A percentile compares a stretch with the other conserved stretches of the same genome.
These are phyloP conservation scores for Crenuchus spilurus DNA, from an alignment of 2,797 vertebrate genomes.

Conservation along the genomic window DNA sequence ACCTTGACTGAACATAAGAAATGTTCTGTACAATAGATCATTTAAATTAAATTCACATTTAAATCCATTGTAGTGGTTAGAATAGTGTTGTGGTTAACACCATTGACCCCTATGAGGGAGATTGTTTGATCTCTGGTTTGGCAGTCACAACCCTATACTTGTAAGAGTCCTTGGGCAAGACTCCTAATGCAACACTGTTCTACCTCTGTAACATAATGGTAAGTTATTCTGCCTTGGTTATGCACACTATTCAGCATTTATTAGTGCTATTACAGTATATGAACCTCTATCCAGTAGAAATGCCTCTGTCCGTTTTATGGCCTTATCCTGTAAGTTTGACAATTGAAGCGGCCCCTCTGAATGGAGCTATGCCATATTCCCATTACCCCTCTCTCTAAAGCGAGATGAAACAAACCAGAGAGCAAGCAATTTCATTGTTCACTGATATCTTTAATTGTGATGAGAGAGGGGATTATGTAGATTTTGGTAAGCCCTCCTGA, in stretches of 20 bases:
- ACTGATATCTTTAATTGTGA: slow-evolving; percentile 87
- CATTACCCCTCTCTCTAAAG: slow-evolving; percentile 64
- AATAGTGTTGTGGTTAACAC: no score
- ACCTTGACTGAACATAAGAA: no score
- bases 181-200: no score
- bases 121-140: no score
- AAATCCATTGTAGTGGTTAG: no score
- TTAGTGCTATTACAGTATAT: not conserved
- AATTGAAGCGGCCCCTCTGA: slow-evolving; percentile 21
- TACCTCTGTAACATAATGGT: no score
- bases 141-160: no score
- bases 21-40: no score
- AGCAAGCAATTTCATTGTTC: slow-evolving; percentile 87
- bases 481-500: slow-evolving; percentile 83
- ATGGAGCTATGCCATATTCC: slow-evolving; percentile 48
- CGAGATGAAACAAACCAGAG: slow-evolving; percentile 81
- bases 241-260: not conserved
- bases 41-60: no score
- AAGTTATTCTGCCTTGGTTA: not conserved
- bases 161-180: no score
- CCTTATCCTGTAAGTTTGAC: slow-evolving; percentile 37
- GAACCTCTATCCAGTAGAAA: not conserved
- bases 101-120: no score
- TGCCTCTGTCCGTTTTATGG: slow-evolving; percentile 34
- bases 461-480: slow-evolving; percentile 85